phyloP scores from a whole-genome alignment of 2,113 vertebrate genomes.

The Euleptes europaea region DNA sequence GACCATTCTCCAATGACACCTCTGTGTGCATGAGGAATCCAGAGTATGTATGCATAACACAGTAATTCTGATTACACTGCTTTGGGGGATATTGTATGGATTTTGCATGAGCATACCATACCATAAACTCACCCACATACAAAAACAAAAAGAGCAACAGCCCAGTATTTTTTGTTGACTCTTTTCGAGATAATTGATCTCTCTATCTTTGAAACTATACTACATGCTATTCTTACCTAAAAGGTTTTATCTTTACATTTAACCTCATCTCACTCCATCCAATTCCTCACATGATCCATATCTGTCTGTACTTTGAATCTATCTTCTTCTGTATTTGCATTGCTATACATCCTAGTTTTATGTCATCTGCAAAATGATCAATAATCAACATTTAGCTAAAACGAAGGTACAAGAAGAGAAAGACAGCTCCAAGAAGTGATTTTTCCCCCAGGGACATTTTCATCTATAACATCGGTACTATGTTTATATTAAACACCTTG shows the following conservation, averaged over 20 bases:
- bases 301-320: constrained; percentile 54
- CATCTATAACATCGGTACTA: not conserved
- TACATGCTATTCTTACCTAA: constrained; percentile 51
- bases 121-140: not conserved
- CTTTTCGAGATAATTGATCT: accelerated
- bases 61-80: not conserved
- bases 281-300: constrained; percentile 55
- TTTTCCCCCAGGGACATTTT: not conserved
- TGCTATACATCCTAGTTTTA: constrained; percentile 52
- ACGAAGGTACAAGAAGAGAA: constrained; percentile 11
- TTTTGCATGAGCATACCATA: not conserved
- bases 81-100: too few relatives aligned
- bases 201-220: constrained; percentile 28
- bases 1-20: not conserved
- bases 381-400: constrained; percentile 46
- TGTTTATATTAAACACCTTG: not conserved
- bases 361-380: constrained; percentile 58
- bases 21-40: not conserved
- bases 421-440: not conserved
- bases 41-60: not conserved
- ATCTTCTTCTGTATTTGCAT: constrained; percentile 50
- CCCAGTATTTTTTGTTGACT: constrained; percentile 13
- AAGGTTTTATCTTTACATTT: constrained; percentile 28
- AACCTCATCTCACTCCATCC: constrained; percentile 58
- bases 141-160: not conserved